Base-by-base conservation (phyloP, 2,797 vertebrate genomes). In the Bovichtus variegatus region DNA sequence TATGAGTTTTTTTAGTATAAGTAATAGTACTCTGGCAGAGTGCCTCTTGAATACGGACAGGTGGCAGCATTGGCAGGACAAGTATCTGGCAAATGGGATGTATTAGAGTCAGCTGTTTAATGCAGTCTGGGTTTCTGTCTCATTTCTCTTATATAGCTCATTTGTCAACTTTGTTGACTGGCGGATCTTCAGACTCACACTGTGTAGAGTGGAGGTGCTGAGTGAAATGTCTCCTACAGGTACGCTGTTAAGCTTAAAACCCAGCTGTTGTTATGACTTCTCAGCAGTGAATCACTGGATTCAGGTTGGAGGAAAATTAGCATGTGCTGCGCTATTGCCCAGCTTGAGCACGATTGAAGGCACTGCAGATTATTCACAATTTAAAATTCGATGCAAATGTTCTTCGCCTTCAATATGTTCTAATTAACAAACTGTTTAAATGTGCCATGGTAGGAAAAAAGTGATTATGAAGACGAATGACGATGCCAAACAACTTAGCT, bases 351-450 rank as follows among this genome's bases (percentile, higher is more conserved):
- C n/a, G 36, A 50, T 11, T 60, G 36, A 23, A 73, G 76, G 73
- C 66, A n/a, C n/a, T n/a, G n/a, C n/a, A 63, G 54, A 82, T 50
- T 72, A 69, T 36, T 54, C 53, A 60, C 47, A 64, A n/a, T 83
- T 88, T 40, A 79, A 63, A 81, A 38, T 76, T 66, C 3, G 9
- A 64, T 46, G 67, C 29, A 73, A 81, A 77, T 63, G 46, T 53
- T 81, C 57, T 89, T 76, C 3, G 0, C 66, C 76, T 62, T 79
- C 71, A 74, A 74, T 89, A 55, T 57, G 74, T 84, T 50, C 55
- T 73, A 84, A 89, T 88, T 89, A 85, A 53, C 63, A 47, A 62
- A 47, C 44, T 83, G 67, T 68, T 36, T 3, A 58, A 90, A 83
- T 50, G 54, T 29, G 3, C 43, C 27, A 13, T 64, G 54, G 70